A percentile compares a stretch with the other conserved stretches of the same genome.
Conservation (phyloP, 2,113 vertebrate species). For the Semicossyphus pulcher region DNA sequence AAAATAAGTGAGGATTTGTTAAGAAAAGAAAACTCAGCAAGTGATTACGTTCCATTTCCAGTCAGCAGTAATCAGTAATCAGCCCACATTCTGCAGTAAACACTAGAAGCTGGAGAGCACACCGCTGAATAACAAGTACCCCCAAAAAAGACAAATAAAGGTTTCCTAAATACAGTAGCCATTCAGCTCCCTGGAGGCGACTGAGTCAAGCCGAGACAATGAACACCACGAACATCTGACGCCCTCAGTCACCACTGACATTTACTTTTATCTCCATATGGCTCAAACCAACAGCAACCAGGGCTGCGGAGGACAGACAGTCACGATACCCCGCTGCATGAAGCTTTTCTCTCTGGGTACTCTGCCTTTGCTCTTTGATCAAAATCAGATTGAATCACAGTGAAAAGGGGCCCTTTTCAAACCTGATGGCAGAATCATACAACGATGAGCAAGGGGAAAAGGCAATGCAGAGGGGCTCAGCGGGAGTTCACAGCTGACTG, state of each 20-base stretch:
- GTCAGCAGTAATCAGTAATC: conserved; percentile 60
- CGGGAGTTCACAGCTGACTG: conserved; percentile 52
- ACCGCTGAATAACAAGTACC: conserved; percentile 53
- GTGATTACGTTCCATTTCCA: conserved; percentile 56
- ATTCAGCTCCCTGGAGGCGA: conserved; percentile 29
- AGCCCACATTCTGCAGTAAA: conserved; percentile 43
- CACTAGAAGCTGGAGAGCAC: conserved; percentile 28
- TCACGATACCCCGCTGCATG: conserved; percentile 11
- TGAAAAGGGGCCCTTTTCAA: conserved; percentile 61
- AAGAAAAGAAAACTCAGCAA: conserved; percentile 13
- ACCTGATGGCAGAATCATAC: conserved; percentile 72
- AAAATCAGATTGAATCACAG: conserved; percentile 58
- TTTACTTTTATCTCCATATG: conserved; percentile 62
- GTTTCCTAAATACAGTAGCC: conserved; percentile 42
- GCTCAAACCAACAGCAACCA: conserved; percentile 35
- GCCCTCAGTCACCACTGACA: conserved; percentile 32
- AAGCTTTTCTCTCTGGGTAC: conserved; percentile 20
- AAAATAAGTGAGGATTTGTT: conserved; percentile 20
- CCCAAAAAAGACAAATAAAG: conserved; percentile 19
- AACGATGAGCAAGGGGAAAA: conserved; percentile 34
- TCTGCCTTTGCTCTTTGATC: conserved; percentile 48
- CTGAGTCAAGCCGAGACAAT: conserved; percentile 30
- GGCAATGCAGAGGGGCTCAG: conserved; percentile 47
- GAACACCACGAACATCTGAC: conserved; percentile 28
- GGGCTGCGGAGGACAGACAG: conserved; percentile 20